phyloP scores from a whole-genome alignment of 2,797 vertebrate species.

The Pseudochaenichthys georgianus region DNA sequence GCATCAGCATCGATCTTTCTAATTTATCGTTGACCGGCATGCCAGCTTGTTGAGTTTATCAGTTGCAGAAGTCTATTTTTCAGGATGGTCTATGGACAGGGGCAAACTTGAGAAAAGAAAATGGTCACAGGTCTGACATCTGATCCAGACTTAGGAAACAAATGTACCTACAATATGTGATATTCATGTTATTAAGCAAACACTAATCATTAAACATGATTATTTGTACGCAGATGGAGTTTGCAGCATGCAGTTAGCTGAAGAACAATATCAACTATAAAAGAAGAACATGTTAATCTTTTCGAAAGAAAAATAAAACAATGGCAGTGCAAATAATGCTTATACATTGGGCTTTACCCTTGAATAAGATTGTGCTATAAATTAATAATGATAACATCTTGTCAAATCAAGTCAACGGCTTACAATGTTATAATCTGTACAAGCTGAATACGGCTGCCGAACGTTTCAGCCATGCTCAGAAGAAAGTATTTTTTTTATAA shows the following conservation, averaged over 20 bases:
- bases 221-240: background rate
- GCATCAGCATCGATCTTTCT: conserved; percentile 1
- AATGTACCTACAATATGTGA: background rate
- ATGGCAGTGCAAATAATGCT: background rate
- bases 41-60: background rate
- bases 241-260: background rate
- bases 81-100: background rate
- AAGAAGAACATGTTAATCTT: background rate
- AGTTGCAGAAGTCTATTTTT: conserved; percentile 1
- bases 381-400: conserved; percentile 4
- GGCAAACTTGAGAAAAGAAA: background rate
- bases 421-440: background rate
- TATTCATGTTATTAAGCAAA: background rate
- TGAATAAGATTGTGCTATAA: conserved; percentile 14
- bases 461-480: background rate
- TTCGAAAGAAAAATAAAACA: conserved; percentile 1
- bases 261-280: background rate
- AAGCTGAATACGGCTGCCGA: background rate
- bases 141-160: conserved; percentile 1
- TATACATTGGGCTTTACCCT: background rate
- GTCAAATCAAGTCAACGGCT: conserved; percentile 5
- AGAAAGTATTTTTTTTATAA: no score
- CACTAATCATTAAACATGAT: background rate
- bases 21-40: conserved; percentile 4
- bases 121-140: background rate